Conservation (phyloP, 2,113 vertebrate genomes). For the Antechinus flavipes region DNA sequence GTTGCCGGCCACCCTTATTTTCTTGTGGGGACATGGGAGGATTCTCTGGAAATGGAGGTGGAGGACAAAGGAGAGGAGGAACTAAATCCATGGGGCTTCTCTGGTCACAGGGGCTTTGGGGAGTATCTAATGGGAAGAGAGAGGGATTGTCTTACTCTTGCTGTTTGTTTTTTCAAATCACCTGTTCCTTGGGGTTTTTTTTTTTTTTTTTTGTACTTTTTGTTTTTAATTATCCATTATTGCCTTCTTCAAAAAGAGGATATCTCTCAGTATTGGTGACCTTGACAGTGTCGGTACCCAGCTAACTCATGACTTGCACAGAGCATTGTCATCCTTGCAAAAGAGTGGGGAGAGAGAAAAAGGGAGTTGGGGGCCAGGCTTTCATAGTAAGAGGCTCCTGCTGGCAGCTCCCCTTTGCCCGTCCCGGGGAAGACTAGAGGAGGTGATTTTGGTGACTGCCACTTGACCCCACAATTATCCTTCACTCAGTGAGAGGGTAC, state of each 20-base stretch:
- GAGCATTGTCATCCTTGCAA: neutral
- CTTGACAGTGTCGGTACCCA: neutral
- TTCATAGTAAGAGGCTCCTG: neutral
- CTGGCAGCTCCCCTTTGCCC: neutral
- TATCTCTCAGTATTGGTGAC: slow-evolving; percentile 8
- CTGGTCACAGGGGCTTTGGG: neutral
- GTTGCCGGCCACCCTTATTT: neutral
- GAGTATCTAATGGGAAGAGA: neutral
- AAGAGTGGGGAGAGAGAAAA: neutral
- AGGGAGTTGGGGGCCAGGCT: neutral
- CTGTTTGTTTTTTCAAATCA: neutral
- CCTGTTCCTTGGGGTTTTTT: neutral
- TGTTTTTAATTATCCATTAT: neutral
- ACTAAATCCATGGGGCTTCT: neutral
- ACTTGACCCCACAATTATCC: neutral
- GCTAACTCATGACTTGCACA: neutral
- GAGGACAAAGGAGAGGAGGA: neutral
- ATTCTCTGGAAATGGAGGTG: neutral
- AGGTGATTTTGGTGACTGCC: fast-evolving
- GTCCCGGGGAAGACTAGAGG: fast-evolving
- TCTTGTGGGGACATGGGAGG: neutral
- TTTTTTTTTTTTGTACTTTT: neutral
- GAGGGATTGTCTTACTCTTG: neutral
- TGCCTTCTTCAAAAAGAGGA: neutral
- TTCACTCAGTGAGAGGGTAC: neutral